Evolutionary conservation across 2,797 vertebrate species (phyloP).

Genomic region (Labeo calbasu): DNA sequence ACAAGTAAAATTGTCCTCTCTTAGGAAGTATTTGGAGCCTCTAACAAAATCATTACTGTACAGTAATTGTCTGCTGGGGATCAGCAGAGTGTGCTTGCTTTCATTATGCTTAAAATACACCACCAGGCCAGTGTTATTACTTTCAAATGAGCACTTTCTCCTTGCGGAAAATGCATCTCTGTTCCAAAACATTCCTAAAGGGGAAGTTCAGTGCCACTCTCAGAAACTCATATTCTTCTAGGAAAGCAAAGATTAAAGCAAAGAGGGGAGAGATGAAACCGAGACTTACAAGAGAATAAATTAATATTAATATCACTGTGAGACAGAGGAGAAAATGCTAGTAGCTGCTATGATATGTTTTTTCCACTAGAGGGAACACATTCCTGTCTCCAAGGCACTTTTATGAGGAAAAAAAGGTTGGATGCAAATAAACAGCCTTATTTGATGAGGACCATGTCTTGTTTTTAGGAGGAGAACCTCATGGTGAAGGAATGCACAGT

Average conservation of each 20-base stretch:
- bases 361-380: conserved; percentile 52
- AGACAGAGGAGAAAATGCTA: neutral
- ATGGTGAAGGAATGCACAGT: conserved; percentile 13
- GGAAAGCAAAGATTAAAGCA: neutral
- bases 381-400: neutral
- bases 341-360: conserved; percentile 11
- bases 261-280: conserved; percentile 5
- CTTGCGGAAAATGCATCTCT: neutral
- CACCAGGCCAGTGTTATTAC: conserved; percentile 11
- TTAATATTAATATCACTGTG: neutral
- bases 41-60: conserved; percentile 18
- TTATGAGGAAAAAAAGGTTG: neutral
- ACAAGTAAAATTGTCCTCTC: neutral
- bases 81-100: conserved; percentile 11
- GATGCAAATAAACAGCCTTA: conserved; percentile 14
- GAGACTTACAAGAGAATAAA: neutral
- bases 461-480: neutral
- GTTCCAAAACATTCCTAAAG: conserved; percentile 3
- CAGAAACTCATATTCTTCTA: neutral
- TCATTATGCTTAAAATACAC: conserved; percentile 20
- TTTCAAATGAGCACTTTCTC: conserved; percentile 23
- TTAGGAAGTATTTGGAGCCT: conserved; percentile 12
- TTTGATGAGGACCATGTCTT: conserved; percentile 15
- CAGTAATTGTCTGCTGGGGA: conserved; percentile 25
- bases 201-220: neutral